These are phyloP conservation scores for Phaonia tiefii DNA, from an alignment of 2,888 invertebrate genomes.

Conservation along the genomic window DNA sequence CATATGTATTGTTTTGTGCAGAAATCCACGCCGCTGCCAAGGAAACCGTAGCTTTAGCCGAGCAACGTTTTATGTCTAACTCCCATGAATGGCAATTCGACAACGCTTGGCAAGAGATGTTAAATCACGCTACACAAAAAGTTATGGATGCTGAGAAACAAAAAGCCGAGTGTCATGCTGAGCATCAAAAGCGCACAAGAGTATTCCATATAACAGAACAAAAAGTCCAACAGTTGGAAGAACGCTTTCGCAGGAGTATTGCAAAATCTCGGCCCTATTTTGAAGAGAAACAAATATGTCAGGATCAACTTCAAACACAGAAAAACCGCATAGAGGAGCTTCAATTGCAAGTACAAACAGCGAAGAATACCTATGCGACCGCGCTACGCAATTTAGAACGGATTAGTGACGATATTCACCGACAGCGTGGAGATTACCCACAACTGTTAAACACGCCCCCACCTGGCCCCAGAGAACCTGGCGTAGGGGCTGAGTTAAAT, in stretches of 20 bases:
- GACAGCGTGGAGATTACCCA: slow-evolving; percentile 78
- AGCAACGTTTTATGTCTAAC: slow-evolving; percentile 84
- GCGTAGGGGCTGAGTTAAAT: slow-evolving; percentile 87
- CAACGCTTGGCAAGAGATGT: slow-evolving; percentile 98
- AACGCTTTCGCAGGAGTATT: slow-evolving; percentile 90
- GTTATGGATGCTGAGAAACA: slow-evolving; percentile 96
- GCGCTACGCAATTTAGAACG: slow-evolving; percentile 92
- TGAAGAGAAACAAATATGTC: slow-evolving; percentile 92
- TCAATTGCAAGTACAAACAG: slow-evolving; percentile 86
- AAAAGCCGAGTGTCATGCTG: slow-evolving; percentile 92
- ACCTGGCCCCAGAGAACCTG: slow-evolving; percentile 83
- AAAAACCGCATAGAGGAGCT: slow-evolving; percentile 91
- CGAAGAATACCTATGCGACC: slow-evolving; percentile 90
- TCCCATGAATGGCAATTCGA: slow-evolving; percentile 88
- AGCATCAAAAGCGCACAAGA: slow-evolving; percentile 91
- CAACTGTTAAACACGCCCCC: slow-evolving; percentile 72
- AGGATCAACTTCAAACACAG: slow-evolving; percentile 91
- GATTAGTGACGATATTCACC: slow-evolving; percentile 95
- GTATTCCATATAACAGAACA: slow-evolving; percentile 90
- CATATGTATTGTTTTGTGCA: slow-evolving; percentile 75
- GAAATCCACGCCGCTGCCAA: slow-evolving; percentile 95
- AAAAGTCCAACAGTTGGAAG: slow-evolving; percentile 90
- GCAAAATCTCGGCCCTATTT: slow-evolving; percentile 94
- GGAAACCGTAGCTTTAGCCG: slow-evolving; percentile 95
- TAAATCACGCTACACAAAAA: slow-evolving; percentile 97